phyloP scores from a whole-genome alignment of 2,113 vertebrate species.

The Piprites chloris region DNA sequence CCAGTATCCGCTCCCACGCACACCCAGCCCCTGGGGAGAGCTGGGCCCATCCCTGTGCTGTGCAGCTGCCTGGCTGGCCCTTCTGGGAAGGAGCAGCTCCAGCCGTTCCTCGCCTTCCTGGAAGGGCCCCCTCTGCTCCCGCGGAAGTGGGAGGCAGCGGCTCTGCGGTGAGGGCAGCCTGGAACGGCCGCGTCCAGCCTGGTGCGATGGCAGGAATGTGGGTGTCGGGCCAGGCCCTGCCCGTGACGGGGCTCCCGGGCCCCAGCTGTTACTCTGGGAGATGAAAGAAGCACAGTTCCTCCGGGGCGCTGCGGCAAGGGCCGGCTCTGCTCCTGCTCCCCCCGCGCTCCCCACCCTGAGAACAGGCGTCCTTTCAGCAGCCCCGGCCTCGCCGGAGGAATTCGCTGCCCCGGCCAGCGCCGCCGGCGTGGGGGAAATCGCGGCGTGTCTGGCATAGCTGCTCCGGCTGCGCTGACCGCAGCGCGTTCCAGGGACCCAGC shows the following conservation, averaged over 20 bases:
- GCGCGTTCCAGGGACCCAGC: background rate
- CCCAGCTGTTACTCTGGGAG: background rate
- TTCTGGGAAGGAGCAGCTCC: background rate
- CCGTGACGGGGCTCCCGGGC: background rate
- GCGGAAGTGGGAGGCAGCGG: background rate
- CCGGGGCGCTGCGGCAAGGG: background rate
- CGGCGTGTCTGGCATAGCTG: slow-evolving; percentile 24
- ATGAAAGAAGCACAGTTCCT: slow-evolving; percentile 9
- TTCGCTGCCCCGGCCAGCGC: background rate
- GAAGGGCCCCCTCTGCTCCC: background rate
- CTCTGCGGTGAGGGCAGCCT: background rate
- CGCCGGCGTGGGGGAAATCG: slow-evolving; percentile 4
- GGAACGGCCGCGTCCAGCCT: background rate
- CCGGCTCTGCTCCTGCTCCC: background rate
- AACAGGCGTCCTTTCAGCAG: slow-evolving; percentile 34
- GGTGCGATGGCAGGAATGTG: background rate
- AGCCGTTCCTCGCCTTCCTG: background rate
- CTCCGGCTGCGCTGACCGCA: background rate
- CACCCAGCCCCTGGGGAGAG: background rate
- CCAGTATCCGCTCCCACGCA: background rate
- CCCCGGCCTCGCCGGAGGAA: background rate
- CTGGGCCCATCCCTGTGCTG: background rate
- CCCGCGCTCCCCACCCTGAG: background rate
- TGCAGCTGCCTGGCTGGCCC: background rate
- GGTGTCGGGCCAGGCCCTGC: background rate